phyloP scores from a whole-genome alignment of 2,888 invertebrate species.

The Nudaria mundana region DNA sequence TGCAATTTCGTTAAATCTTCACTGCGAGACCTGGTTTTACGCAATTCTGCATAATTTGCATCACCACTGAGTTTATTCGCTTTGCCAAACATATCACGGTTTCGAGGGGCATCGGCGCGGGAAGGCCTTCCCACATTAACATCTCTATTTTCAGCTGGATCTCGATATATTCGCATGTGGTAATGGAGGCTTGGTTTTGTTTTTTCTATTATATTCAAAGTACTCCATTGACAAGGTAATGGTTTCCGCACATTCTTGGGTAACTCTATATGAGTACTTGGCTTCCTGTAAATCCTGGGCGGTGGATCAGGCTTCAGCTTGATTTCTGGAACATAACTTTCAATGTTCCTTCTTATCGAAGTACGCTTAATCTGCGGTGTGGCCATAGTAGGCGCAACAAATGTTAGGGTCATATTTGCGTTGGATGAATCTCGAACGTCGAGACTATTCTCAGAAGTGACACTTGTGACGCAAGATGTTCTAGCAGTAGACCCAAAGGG shows the following conservation, averaged over 20 bases:
- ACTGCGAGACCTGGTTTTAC: conserved; percentile 69
- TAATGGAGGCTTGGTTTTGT: conserved; percentile 75
- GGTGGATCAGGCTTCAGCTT: conserved; percentile 71
- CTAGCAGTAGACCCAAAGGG: conserved; percentile 87
- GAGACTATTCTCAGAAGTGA: conserved; percentile 79
- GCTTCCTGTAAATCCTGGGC: conserved; percentile 69
- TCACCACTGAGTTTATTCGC: conserved; percentile 42
- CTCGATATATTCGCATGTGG: conserved; percentile 76
- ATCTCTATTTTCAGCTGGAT: conserved; percentile 43
- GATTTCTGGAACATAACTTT: conserved; percentile 66
- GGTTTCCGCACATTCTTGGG: conserved; percentile 73
- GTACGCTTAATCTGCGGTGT: conserved; percentile 75
- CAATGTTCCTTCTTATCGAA: conserved; percentile 69
- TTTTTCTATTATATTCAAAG: conserved; percentile 71
- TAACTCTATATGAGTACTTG: conserved; percentile 69
- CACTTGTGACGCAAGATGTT: conserved; percentile 82
- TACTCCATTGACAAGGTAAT: conserved; percentile 71
- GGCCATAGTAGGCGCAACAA: conserved; percentile 66
- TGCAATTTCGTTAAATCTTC: conserved; percentile 72
- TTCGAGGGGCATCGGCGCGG: conserved; percentile 54
- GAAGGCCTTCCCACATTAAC: conserved; percentile 49
- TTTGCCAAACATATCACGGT: conserved; percentile 56
- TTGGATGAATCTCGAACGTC: conserved; percentile 78
- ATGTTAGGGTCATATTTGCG: conserved; percentile 75
- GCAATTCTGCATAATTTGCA: conserved; percentile 39